phyloP scores from a whole-genome alignment of 2,888 invertebrate genomes.

The Ligdia adustata region DNA sequence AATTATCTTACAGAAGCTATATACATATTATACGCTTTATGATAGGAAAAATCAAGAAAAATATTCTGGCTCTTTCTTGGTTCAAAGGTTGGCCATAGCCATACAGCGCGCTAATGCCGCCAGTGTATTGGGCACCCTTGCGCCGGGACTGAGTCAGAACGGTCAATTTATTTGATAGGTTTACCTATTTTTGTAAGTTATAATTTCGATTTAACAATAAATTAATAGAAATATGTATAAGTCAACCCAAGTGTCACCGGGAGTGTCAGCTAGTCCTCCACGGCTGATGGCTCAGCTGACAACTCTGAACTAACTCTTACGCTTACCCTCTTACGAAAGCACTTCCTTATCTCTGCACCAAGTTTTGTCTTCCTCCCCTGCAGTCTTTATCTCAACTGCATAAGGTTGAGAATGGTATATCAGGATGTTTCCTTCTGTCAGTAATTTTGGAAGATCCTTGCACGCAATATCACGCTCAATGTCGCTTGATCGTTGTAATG shows the following conservation, averaged over 20 bases:
- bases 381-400: slow-evolving; percentile 13
- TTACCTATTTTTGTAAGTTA: no score
- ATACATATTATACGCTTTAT: no score
- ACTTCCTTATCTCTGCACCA: slow-evolving; percentile 58
- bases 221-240: no score
- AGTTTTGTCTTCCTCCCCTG: slow-evolving; percentile 25
- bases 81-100: no score
- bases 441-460: slow-evolving; percentile 39
- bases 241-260: neutral
- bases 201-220: no score
- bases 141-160: no score
- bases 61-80: no score
- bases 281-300: slow-evolving; percentile 53
- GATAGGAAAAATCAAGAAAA: no score
- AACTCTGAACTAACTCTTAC: slow-evolving; percentile 50
- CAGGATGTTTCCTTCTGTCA: slow-evolving; percentile 4
- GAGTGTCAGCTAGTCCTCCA: neutral
- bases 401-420: slow-evolving; percentile 39
- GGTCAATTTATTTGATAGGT: no score
- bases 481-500: slow-evolving; percentile 78
- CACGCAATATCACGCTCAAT: slow-evolving; percentile 77
- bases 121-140: no score
- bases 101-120: no score
- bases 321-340: slow-evolving; percentile 57
- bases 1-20: no score